These are phyloP conservation scores for Temnothorax ravouxi DNA, from an alignment of 2,888 invertebrate species.

Conservation along the genomic window DNA sequence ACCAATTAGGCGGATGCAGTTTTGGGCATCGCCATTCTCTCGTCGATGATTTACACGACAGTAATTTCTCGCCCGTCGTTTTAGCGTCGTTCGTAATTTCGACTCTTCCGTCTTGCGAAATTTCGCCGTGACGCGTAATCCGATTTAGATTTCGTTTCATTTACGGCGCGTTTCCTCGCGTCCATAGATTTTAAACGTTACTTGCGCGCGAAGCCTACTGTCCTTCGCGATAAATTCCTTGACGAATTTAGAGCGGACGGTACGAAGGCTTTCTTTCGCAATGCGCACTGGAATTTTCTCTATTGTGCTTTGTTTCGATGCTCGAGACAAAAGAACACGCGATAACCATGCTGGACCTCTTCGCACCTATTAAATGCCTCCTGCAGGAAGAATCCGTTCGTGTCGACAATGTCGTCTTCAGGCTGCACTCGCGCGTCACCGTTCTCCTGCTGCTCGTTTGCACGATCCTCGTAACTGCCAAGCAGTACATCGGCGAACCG, in stretches of 20 bases:
- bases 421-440: constrained; percentile 79
- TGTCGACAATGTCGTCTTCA: constrained; percentile 76
- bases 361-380: constrained; percentile 75
- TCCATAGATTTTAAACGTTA: not conserved
- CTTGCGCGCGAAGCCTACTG: not conserved
- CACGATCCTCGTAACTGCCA: constrained; percentile 79
- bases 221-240: constrained; percentile 1
- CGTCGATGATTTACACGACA: constrained; percentile 11
- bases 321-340: constrained; percentile 32
- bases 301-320: constrained; percentile 51
- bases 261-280: not conserved
- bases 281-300: constrained; percentile 20
- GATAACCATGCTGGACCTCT: constrained; percentile 77
- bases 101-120: not conserved
- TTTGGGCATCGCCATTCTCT: not conserved
- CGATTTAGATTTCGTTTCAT: not conserved
- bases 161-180: not conserved
- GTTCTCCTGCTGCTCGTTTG: constrained; percentile 78
- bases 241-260: not conserved
- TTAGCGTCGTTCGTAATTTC: constrained; percentile 25
- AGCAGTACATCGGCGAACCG: constrained; percentile 82
- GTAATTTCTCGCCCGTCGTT: constrained; percentile 25
- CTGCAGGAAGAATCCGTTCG: constrained; percentile 70
- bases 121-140: not conserved
- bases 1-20: constrained; percentile 32